Conservation (phyloP, 2,113 vertebrate genomes). For the Chelonoidis abingdonii region DNA sequence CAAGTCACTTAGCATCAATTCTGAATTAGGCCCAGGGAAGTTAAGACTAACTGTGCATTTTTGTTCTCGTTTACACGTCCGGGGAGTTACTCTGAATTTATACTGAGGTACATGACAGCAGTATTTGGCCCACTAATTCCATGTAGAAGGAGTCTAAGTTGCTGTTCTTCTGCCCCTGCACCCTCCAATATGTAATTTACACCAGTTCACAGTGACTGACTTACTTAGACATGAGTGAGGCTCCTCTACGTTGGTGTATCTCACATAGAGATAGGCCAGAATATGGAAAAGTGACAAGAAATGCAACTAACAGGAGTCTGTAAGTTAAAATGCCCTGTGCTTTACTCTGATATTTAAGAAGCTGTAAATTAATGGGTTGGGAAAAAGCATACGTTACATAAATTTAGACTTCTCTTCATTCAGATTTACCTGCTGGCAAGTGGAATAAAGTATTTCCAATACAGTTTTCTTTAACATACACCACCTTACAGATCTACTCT, state of each 20-base stretch:
- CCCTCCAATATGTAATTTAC: background rate
- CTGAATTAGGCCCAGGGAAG: background rate
- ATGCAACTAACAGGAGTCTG: background rate
- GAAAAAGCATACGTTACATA: background rate
- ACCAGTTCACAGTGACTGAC: background rate
- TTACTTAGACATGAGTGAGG: background rate
- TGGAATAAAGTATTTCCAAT: background rate
- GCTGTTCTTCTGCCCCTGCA: background rate
- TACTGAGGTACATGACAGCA: no score
- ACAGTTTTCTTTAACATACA: background rate
- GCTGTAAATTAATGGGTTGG: no score
- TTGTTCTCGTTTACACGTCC: background rate
- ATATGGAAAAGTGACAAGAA: background rate
- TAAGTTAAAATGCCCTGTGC: background rate
- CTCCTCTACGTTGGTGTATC: background rate
- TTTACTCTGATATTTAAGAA: background rate
- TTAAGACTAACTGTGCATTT: background rate
- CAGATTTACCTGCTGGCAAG: background rate
- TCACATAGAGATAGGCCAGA: background rate
- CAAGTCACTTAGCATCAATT: background rate
- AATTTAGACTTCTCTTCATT: background rate
- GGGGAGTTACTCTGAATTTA: background rate
- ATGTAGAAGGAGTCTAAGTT: background rate
- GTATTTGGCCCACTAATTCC: background rate
- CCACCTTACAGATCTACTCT: background rate